These are phyloP conservation scores for Zootermopsis nevadensis DNA, from an alignment of 2,888 invertebrate species.

Conservation along the genomic window DNA sequence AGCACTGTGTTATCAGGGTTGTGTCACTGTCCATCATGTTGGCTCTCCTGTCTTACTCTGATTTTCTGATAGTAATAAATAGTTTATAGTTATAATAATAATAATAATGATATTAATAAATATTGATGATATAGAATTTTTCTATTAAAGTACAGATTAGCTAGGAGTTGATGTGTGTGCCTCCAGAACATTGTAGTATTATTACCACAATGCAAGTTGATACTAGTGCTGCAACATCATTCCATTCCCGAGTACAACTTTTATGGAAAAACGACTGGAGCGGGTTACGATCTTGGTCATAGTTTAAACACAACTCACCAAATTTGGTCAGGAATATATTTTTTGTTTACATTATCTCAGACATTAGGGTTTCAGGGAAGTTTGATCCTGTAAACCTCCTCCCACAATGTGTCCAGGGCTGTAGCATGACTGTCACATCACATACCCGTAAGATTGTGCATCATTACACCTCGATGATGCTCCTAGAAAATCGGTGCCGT, in stretches of 20 bases:
- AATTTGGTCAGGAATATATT: not conserved
- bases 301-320: not conserved
- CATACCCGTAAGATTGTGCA: not conserved
- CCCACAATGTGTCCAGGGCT: too few relatives aligned
- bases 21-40: slow-evolving; percentile 6
- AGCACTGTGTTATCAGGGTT: not conserved
- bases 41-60: not conserved
- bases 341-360: too few relatives aligned
- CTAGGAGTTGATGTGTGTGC: not conserved
- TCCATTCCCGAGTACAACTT: too few relatives aligned
- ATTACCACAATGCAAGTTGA: not conserved
- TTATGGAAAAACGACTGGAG: not conserved
- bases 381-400: too few relatives aligned
- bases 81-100: not conserved
- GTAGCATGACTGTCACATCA: too few relatives aligned
- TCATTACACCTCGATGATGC: not conserved
- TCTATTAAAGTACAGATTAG: slow-evolving; percentile 25
- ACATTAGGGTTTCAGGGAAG: too few relatives aligned
- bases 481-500: not conserved
- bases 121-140: slow-evolving; percentile 17
- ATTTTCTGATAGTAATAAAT: not conserved
- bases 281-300: not conserved
- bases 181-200: not conserved
- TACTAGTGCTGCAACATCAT: not conserved
- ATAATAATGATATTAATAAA: not conserved